Conservation (phyloP, 2,888 invertebrate genomes). For the Melanchra persicariae region DNA sequence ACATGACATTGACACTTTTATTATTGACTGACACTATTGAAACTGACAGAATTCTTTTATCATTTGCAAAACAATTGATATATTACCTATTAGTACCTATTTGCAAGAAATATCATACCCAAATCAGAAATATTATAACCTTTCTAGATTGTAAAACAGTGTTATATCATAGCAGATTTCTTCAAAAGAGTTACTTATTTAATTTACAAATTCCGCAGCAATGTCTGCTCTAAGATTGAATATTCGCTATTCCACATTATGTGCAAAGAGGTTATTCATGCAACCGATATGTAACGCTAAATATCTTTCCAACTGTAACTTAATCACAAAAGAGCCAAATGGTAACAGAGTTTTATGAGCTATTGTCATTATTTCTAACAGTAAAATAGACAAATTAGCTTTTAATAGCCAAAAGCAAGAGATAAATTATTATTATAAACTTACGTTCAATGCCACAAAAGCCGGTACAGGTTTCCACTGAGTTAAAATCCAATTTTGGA, state of each 20-base stretch:
- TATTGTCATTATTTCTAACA: not conserved
- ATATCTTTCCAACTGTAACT: constrained; percentile 65
- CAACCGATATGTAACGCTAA: constrained; percentile 73
- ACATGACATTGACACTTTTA: too few relatives aligned
- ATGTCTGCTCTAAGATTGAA: constrained; percentile 83
- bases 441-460: not conserved
- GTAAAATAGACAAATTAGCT: not conserved
- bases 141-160: not conserved
- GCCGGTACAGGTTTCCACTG: not conserved
- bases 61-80: constrained; percentile 47
- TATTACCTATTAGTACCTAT: too few relatives aligned
- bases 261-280: constrained; percentile 78
- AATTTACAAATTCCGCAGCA: constrained; percentile 5
- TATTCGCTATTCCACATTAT: constrained; percentile 72
- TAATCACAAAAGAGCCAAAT: constrained; percentile 57
- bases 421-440: too few relatives aligned
- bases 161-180: not conserved
- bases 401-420: too few relatives aligned
- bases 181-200: not conserved
- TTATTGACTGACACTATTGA: too few relatives aligned
- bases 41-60: not conserved
- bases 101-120: not conserved
- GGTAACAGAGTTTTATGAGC: constrained; percentile 55
- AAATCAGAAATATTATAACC: not conserved
- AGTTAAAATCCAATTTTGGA: not conserved